phyloP scores from a whole-genome alignment of 2,113 vertebrate genomes.

The Leiothrix lutea region DNA sequence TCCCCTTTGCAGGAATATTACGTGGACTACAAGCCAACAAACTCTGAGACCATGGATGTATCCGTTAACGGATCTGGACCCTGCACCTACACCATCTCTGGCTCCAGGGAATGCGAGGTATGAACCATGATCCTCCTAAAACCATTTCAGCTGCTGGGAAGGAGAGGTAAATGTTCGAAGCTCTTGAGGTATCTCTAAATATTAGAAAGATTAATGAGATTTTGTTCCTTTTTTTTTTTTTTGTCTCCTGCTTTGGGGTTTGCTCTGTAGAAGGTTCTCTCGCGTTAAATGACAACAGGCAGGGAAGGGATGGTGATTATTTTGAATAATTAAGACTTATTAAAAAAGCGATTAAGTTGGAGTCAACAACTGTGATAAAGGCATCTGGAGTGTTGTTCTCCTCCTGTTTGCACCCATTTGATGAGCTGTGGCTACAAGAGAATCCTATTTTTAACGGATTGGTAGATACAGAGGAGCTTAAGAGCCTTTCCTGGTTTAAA shows the following conservation, averaged over 20 bases:
- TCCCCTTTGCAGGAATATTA: conserved; percentile 99
- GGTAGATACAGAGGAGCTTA: neutral
- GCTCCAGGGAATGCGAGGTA: conserved; percentile 99
- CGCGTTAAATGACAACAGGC: conserved; percentile 50
- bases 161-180: conserved; percentile 93
- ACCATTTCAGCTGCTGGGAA: conserved; percentile 93
- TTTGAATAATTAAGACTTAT: conserved; percentile 54
- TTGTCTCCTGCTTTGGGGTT: conserved; percentile 45
- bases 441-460: neutral
- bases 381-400: neutral
- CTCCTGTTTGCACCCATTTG: neutral
- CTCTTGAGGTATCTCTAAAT: conserved; percentile 74
- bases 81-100: conserved; percentile 98
- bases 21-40: conserved; percentile 98
- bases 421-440: neutral
- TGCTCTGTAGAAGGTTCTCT: conserved; percentile 64
- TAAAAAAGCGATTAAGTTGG: conserved; percentile 57
- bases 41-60: conserved; percentile 98
- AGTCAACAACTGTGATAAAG: conserved; percentile 64
- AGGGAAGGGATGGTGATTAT: conserved; percentile 55
- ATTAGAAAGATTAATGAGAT: conserved; percentile 69
- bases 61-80: conserved; percentile 96
- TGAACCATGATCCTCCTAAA: conserved; percentile 94
- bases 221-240: neutral
- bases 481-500: neutral